Percentiles rank a stretch among this genome's conserved stretches.
phyloP scores from a whole-genome alignment of 2,888 invertebrate species.

The Latrodectus elegans region DNA sequence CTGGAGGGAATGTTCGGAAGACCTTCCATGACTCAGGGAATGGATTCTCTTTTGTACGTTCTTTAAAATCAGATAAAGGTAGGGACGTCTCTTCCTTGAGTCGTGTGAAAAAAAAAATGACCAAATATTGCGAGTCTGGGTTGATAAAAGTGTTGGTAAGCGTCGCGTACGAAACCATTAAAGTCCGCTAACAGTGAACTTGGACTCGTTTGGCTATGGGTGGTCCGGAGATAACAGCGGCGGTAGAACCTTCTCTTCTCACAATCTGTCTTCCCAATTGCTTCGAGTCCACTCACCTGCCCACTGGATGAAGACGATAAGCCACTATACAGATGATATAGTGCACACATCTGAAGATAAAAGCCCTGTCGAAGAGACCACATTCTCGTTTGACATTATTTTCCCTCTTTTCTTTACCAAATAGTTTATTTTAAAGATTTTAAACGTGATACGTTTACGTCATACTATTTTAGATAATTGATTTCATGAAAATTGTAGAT shows the following conservation, averaged over 20 bases:
- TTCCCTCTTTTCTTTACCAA: too few relatives aligned
- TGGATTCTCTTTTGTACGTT: not conserved
- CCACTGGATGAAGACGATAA: not conserved
- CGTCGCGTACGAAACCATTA: constrained; percentile 51
- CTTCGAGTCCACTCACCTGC: not conserved
- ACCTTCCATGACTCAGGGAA: too few relatives aligned
- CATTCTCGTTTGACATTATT: too few relatives aligned
- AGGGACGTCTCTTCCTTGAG: not conserved
- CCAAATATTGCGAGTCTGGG: constrained; percentile 22
- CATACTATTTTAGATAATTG: too few relatives aligned
- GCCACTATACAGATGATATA: not conserved
- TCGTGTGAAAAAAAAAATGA: constrained; percentile 45
- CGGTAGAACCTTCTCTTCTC: not conserved
- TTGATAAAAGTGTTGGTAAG: constrained; percentile 59
- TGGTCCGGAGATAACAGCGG: constrained; percentile 50
- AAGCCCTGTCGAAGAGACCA: too few relatives aligned
- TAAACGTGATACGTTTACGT: too few relatives aligned
- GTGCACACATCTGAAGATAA: too few relatives aligned
- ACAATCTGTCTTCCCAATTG: too few relatives aligned
- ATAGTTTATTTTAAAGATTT: too few relatives aligned
- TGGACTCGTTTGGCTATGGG: constrained; percentile 42
- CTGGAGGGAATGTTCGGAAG: too few relatives aligned
- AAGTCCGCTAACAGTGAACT: constrained; percentile 49
- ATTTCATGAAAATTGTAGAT: too few relatives aligned
- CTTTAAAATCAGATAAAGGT: not conserved